Evolutionary conservation across 2,888 invertebrate genomes (phyloP).

Genomic region (Drosophila fulvimacula): DNA sequence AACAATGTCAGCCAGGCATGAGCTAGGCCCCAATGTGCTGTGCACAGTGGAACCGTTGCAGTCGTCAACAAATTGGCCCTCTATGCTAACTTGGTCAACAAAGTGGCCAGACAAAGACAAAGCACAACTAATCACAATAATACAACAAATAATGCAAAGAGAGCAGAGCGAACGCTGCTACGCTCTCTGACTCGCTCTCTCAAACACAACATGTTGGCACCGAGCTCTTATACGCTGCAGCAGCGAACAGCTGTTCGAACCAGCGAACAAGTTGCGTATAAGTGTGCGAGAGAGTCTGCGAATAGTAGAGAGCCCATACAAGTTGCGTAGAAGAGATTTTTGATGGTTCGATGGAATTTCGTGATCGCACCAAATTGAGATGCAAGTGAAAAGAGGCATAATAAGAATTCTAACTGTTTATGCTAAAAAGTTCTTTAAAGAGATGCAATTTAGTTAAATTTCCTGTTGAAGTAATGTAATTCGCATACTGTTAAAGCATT

Average conservation of each 20-base stretch:
- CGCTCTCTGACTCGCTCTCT: neutral
- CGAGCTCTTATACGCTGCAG: conserved; percentile 38
- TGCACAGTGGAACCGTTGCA: conserved; percentile 50
- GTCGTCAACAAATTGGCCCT: conserved; percentile 45
- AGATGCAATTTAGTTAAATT: neutral
- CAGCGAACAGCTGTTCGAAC: conserved; percentile 55
- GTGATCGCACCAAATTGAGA: conserved; percentile 48
- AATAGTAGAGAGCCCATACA: conserved; percentile 38
- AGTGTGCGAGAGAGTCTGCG: conserved; percentile 34
- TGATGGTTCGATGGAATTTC: conserved; percentile 45
- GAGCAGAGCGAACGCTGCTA: neutral
- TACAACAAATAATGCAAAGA: conserved; percentile 29
- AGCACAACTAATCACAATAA: conserved; percentile 18
- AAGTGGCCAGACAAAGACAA: conserved; percentile 25
- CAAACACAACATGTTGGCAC: conserved; percentile 53
- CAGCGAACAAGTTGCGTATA: conserved; percentile 66
- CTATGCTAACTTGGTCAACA: conserved; percentile 43
- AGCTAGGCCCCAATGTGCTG: conserved; percentile 38
- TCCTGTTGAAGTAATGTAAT: neutral
- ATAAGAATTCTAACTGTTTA: neutral
- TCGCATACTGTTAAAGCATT: neutral
- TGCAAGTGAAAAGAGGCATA: neutral
- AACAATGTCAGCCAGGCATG: conserved; percentile 60
- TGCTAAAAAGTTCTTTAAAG: neutral
- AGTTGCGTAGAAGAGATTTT: conserved; percentile 52